These are phyloP conservation scores for Lithosia quadra DNA, from an alignment of 2,888 invertebrate genomes.

Conservation along the genomic window DNA sequence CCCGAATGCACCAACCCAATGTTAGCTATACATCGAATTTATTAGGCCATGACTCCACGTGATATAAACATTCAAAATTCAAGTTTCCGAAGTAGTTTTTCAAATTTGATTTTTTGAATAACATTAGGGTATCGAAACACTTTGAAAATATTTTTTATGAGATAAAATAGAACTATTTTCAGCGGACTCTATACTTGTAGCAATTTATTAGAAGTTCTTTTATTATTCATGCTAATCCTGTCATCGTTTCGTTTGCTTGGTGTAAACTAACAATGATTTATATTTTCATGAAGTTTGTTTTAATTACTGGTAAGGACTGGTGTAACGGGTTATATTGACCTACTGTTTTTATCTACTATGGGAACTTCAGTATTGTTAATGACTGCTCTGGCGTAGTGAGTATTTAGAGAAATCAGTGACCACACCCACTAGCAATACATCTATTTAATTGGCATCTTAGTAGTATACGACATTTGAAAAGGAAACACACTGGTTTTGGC, in stretches of 20 bases:
- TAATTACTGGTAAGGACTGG: too few relatives aligned
- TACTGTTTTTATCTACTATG: too few relatives aligned
- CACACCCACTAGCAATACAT: not conserved
- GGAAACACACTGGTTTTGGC: slow-evolving; percentile 7
- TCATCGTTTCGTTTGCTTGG: too few relatives aligned
- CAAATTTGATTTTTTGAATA: slow-evolving; percentile 3
- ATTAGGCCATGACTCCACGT: slow-evolving; percentile 40
- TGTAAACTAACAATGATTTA: too few relatives aligned
- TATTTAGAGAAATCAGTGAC: not conserved
- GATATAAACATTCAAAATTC: slow-evolving; percentile 38
- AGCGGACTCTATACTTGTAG: not conserved
- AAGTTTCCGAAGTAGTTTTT: not conserved
- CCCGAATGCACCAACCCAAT: slow-evolving; percentile 54
- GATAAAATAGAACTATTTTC: too few relatives aligned
- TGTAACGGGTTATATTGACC: too few relatives aligned
- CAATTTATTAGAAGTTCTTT: not conserved
- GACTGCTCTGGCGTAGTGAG: not conserved
- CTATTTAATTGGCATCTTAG: not conserved
- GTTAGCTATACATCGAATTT: slow-evolving; percentile 51
- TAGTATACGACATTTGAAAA: slow-evolving; percentile 4
- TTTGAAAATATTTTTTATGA: not conserved
- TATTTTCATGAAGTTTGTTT: too few relatives aligned
- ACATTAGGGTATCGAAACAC: too few relatives aligned
- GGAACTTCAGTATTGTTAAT: too few relatives aligned
- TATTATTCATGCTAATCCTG: not conserved